Evolutionary conservation across 37 sponge, comb jelly and placozoan genomes (phyloP).

Genomic region (Bolinopsis microptera): DNA sequence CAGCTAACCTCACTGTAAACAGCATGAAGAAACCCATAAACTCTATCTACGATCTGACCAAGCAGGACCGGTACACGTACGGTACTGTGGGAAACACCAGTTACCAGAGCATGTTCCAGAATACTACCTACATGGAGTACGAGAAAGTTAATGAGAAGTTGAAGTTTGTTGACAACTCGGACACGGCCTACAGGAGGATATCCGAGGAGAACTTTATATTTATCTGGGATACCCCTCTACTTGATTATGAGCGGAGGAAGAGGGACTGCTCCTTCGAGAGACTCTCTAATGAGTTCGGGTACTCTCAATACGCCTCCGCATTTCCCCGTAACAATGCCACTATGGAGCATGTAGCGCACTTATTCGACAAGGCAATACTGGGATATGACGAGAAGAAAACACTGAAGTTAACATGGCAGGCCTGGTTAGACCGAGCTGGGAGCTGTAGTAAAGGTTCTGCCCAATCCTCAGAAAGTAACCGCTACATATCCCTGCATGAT

Average conservation of each 20-base stretch:
- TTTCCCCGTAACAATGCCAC: neutral
- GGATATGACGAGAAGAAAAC: neutral
- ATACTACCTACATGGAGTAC: neutral
- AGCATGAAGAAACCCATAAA: constrained; percentile 25
- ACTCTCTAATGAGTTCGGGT: neutral
- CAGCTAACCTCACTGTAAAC: constrained; percentile 26
- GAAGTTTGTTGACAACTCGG: neutral
- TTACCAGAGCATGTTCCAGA: neutral
- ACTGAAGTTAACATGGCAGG: neutral
- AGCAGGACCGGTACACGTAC: neutral
- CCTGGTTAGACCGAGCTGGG: neutral
- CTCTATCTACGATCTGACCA: constrained; percentile 13
- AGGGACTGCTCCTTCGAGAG: constrained; percentile 3
- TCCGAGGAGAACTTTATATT: neutral
- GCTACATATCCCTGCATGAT: neutral
- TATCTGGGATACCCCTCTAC: constrained; percentile 19
- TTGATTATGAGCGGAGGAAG: neutral
- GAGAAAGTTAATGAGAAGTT: neutral
- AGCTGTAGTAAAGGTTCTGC: neutral
- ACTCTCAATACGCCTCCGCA: constrained; percentile 7
- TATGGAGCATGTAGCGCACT: constrained; percentile 7
- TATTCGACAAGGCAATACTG: neutral
- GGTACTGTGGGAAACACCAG: constrained; percentile 5
- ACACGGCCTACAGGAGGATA: neutral
- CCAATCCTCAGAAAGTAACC: neutral